Conservation (phyloP, 2,797 vertebrate species). For the Pseudocheirus occidentalis region DNA sequence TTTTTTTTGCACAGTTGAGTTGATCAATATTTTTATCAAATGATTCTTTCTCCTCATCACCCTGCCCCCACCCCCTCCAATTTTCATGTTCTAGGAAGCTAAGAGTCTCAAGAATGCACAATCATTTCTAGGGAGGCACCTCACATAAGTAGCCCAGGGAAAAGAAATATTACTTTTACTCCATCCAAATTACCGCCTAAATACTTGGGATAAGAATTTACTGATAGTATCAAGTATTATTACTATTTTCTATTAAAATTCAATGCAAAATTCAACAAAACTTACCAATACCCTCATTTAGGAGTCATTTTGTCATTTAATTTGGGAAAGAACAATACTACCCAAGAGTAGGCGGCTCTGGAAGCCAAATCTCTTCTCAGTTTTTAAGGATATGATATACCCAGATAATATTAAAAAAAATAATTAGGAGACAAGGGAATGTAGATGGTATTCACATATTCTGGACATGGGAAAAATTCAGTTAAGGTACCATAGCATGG, state of each 20-base stretch:
- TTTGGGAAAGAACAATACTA: background rate
- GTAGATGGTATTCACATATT: background rate
- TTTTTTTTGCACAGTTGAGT: background rate
- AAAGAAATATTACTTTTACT: background rate
- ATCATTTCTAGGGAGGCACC: background rate
- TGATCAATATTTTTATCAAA: background rate
- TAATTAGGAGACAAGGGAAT: background rate
- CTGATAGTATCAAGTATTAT: background rate
- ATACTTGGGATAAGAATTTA: background rate
- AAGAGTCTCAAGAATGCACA: background rate
- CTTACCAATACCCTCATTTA: background rate
- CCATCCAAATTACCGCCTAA: background rate
- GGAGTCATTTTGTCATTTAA: background rate
- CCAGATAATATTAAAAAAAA: background rate
- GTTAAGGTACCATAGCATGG: background rate
- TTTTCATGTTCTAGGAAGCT: background rate
- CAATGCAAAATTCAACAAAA: too few species aligned
- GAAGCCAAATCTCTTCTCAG: background rate
- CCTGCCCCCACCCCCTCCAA: background rate
- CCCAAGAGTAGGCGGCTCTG: background rate
- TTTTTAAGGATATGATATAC: background rate
- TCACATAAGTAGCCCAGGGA: background rate
- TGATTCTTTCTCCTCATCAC: background rate
- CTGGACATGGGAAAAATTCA: background rate
- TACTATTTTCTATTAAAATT: background rate